These are phyloP conservation scores for Actenoides lindsayi DNA, from an alignment of 2,113 vertebrate genomes.

Conservation along the genomic window DNA sequence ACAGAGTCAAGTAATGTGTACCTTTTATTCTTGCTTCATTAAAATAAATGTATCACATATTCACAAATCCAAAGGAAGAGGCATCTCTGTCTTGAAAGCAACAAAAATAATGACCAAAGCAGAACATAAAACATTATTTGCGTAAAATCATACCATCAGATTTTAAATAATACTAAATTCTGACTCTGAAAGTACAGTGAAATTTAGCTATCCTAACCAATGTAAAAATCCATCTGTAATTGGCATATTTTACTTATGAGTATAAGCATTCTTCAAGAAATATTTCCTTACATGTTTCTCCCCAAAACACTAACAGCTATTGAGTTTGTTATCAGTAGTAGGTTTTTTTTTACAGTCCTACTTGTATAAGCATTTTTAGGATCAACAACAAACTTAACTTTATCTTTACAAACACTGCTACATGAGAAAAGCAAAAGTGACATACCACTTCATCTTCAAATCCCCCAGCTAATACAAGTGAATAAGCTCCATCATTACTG, in stretches of 20 bases:
- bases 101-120: background rate
- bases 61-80: background rate
- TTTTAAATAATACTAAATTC: background rate
- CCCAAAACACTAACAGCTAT: background rate
- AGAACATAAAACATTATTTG: background rate
- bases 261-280: background rate
- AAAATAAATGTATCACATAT: background rate
- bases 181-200: background rate
- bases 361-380: background rate
- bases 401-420: background rate
- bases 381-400: background rate
- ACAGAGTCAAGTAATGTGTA: background rate
- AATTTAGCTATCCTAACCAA: background rate
- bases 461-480: constrained; percentile 95
- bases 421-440: constrained; percentile 29
- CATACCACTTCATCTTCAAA: constrained; percentile 99
- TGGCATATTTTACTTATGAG: background rate
- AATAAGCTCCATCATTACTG: constrained; percentile 96
- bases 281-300: background rate
- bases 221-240: background rate
- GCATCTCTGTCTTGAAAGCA: background rate
- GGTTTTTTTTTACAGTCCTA: background rate
- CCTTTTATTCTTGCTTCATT: background rate
- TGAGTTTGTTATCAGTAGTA: background rate
- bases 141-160: background rate